Evolutionary conservation across 2,113 vertebrate genomes (phyloP).

Genomic region (Epinephelus moara): DNA sequence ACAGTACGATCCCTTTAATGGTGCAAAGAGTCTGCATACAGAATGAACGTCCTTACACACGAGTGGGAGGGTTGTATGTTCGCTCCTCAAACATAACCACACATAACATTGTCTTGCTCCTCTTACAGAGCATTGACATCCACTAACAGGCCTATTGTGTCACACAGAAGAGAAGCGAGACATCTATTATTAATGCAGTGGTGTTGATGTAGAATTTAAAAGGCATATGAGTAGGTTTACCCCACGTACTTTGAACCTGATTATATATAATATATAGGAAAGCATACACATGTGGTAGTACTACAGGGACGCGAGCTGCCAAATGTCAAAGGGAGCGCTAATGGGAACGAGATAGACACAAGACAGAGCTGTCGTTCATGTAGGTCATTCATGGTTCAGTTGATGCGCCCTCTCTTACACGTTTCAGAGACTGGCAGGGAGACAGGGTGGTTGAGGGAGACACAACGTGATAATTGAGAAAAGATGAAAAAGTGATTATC

Average conservation of each 20-base stretch:
- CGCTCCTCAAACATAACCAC: conserved; percentile 10
- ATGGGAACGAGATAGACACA: background rate
- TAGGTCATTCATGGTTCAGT: conserved; percentile 31
- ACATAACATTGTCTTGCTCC: background rate
- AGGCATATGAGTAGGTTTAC: background rate
- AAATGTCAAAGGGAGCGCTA: conserved; percentile 20
- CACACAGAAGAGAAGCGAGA: background rate
- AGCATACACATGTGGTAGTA: background rate
- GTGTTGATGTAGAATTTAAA: conserved; percentile 37
- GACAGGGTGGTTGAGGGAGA: background rate
- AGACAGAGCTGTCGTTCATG: background rate
- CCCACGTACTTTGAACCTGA: conserved; percentile 20
- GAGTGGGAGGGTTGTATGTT: background rate
- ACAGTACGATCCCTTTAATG: background rate
- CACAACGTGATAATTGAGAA: background rate
- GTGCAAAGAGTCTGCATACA: background rate
- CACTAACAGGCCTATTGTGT: background rate
- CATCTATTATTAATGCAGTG: conserved; percentile 52
- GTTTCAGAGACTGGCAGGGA: background rate
- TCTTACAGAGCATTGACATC: background rate
- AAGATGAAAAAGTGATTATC: background rate
- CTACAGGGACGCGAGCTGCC: background rate
- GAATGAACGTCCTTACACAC: background rate
- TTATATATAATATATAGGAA: conserved; percentile 29
- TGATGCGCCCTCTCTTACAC: background rate